Base-by-base conservation (phyloP, 2,113 vertebrate genomes). In the Sylvia atricapilla region DNA sequence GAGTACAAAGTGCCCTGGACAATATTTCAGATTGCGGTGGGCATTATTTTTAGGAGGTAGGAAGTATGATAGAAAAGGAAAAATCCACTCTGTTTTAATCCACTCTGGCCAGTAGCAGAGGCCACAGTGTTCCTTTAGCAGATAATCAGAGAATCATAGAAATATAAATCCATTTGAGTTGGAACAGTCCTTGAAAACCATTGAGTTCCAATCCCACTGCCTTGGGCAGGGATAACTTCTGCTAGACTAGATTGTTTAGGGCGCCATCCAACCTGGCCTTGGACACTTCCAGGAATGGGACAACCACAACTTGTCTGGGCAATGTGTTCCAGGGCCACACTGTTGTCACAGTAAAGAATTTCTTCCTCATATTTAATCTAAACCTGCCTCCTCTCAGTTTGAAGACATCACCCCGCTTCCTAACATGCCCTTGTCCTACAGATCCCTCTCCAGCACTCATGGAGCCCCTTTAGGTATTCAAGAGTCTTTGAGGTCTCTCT, bases 231-330 rank as follows among this genome's bases (percentile, higher is more conserved):
- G 25, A 12, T 5, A 64, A 3, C 25, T 43, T 73, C 22, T 55
- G 7, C 50, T 27, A 23, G 5, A 23, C 18, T 18, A 53, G 22
- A 23, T 46, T 46, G 12, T 10, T 77, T 43, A 44, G n/a, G n/a
- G 39, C 0, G 0, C 15, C 15, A 20, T 30, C 20, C 39, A 55
- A 1, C 30, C 23, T 13, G 2, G 23, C 33, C 47, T 70, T 55
- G 30, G 58, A 46, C n/a, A 9, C 30, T 47, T 70, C 23, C 23
- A 63, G 23, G 12, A 7, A 62, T 30, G 28, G 19, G 18, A 25
- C 22, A 60, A 15, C 8, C 10, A 53, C 37, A 87, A 4, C 15
- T 52, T 53, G 3, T 52, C 27, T 60, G 27, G 43, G 7, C 6
- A 68, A 22, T 0, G 0, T 76, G 13, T 23, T 18, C 27, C 33